Conservation (phyloP, 1,140 invertebrate genomes). For the Lerema accius region DNA sequence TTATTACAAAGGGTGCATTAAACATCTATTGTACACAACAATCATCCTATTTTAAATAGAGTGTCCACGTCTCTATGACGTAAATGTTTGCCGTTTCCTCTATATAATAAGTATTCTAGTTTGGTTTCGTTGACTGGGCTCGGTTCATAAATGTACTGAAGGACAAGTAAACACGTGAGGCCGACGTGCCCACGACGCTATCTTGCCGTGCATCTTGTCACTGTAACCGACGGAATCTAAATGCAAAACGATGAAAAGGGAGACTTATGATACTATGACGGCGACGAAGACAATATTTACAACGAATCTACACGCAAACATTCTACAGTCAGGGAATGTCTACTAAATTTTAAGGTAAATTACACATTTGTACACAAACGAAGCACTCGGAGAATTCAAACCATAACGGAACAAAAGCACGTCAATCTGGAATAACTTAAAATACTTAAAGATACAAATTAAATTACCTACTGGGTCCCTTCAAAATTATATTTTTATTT, state of each 20-base stretch:
- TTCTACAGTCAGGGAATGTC: slow-evolving; percentile 58
- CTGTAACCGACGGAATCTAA: slow-evolving; percentile 39
- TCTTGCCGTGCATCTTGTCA: slow-evolving; percentile 1
- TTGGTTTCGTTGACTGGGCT: slow-evolving; percentile 57
- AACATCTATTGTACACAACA: slow-evolving; percentile 25
- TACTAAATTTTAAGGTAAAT: slow-evolving; percentile 45
- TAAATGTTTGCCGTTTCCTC: slow-evolving; percentile 18
- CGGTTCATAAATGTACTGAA: slow-evolving; percentile 11
- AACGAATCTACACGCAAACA: slow-evolving; percentile 43
- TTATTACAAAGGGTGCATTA: slow-evolving; percentile 25
- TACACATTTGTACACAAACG: slow-evolving; percentile 31
- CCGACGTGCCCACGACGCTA: slow-evolving; percentile 15
- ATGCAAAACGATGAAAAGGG: slow-evolving; percentile 43
- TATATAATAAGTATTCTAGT: slow-evolving; percentile 39
- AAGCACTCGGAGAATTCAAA: slow-evolving; percentile 36
- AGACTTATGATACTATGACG: slow-evolving; percentile 20
- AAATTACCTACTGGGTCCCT: slow-evolving; percentile 77
- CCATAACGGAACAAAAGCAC: slow-evolving; percentile 54
- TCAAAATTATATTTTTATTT: slow-evolving; percentile 64
- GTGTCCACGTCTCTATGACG: slow-evolving; percentile 24
- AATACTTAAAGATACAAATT: slow-evolving; percentile 73
- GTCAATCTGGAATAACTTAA: slow-evolving; percentile 75
- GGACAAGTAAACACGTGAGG: neutral
- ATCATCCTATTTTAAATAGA: slow-evolving; percentile 15
- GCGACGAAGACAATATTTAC: slow-evolving; percentile 19